These are phyloP conservation scores for Sphyrna mokarran DNA, from an alignment of 2,113 vertebrate genomes.

Conservation along the genomic window DNA sequence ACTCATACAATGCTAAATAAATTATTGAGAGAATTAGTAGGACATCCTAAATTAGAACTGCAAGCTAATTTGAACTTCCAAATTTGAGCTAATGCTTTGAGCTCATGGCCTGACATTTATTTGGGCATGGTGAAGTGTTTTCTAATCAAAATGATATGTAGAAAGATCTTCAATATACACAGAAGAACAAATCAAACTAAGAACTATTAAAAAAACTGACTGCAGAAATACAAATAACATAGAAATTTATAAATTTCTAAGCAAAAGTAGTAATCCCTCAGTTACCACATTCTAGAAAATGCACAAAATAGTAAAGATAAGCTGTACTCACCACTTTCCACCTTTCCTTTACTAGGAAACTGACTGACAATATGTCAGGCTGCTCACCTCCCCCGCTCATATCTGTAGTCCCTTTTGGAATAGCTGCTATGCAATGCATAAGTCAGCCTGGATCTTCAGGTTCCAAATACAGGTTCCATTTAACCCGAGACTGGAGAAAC, in stretches of 20 bases:
- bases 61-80: neutral
- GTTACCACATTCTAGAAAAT: neutral
- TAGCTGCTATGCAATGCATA: slow-evolving; percentile 53
- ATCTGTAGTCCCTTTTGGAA: slow-evolving; percentile 55
- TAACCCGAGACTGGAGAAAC: slow-evolving; percentile 56
- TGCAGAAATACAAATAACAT: neutral
- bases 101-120: neutral
- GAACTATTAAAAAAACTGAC: neutral
- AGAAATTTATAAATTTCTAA: neutral
- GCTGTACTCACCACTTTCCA: slow-evolving; percentile 92
- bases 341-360: slow-evolving; percentile 92
- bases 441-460: slow-evolving; percentile 55
- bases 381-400: slow-evolving; percentile 94
- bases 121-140: neutral
- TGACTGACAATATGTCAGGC: slow-evolving; percentile 85
- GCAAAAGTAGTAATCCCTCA: neutral
- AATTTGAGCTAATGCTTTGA: neutral
- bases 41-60: neutral
- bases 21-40: neutral
- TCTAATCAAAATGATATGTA: neutral
- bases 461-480: slow-evolving; percentile 61
- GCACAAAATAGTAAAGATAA: neutral
- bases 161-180: neutral
- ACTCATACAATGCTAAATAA: neutral
- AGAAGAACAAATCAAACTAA: neutral